A percentile compares a stretch with the other conserved stretches of the same genome.
These are phyloP conservation scores for Balaenoptera acutorostrata DNA, from an alignment of 2,113 vertebrate species.

Conservation along the genomic window DNA sequence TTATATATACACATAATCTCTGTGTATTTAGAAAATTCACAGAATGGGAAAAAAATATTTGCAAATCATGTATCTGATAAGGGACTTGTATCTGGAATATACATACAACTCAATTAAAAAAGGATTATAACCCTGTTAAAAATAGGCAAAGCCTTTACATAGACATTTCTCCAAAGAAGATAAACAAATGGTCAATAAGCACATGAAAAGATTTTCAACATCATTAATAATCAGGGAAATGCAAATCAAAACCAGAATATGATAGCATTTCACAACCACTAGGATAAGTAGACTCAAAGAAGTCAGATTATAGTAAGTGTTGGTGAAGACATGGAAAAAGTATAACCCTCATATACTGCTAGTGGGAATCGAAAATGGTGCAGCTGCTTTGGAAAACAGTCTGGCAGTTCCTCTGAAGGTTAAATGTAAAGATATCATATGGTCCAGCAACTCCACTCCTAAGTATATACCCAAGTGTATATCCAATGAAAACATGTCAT, in stretches of 20 bases:
- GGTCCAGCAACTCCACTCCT: not conserved
- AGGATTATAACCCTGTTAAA: not conserved
- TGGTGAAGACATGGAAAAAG: not conserved
- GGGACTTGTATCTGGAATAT: not conserved
- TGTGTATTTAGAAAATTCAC: not conserved
- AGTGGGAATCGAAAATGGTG: not conserved
- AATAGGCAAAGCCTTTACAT: not conserved
- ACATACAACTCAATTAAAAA: not conserved
- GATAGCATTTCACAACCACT: not conserved
- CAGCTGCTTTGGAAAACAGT: not conserved
- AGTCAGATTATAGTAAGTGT: not conserved
- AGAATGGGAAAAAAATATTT: not conserved
- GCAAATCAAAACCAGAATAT: not conserved
- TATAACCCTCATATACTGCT: not conserved
- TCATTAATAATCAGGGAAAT: not conserved
- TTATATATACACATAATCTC: not conserved
- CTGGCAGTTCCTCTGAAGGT: not conserved
- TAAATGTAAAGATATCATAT: not conserved
- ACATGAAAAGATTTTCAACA: not conserved
- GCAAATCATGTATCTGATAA: not conserved
- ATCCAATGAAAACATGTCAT: not conserved
- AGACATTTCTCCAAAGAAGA: not conserved
- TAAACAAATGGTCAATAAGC: not conserved
- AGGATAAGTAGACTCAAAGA: not conserved
- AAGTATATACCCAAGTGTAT: not conserved